phyloP scores from a whole-genome alignment of 2,113 vertebrate genomes.

The Larimichthys polyactis region DNA sequence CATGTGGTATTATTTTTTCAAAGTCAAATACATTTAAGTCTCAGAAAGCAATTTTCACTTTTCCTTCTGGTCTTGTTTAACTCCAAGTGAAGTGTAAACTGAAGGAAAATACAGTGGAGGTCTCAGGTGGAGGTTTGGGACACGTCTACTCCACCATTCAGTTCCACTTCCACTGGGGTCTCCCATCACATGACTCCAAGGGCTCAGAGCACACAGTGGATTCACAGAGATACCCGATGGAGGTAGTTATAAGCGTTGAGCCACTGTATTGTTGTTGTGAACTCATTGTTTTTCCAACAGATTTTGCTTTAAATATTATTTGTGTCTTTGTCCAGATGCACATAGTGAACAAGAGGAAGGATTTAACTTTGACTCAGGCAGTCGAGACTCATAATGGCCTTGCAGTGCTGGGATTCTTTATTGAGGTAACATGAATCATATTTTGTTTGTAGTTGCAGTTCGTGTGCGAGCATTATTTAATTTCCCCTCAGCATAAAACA shows the following conservation, averaged over 20 bases:
- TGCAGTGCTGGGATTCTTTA: constrained; percentile 80
- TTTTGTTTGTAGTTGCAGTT: neutral
- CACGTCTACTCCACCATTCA: constrained; percentile 68
- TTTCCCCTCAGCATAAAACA: too few relatives aligned
- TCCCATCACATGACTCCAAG: neutral
- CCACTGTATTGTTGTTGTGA: fast-evolving
- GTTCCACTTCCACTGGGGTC: constrained; percentile 83
- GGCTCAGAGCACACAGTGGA: constrained; percentile 80
- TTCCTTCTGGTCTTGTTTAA: neutral
- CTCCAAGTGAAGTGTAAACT: constrained; percentile 69
- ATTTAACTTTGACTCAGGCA: constrained; percentile 60
- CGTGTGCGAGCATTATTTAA: too few relatives aligned
- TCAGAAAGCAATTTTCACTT: neutral
- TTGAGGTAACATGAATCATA: constrained; percentile 68
- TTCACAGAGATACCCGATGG: constrained; percentile 74
- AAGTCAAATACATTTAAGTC: neutral
- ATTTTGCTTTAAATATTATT: neutral
- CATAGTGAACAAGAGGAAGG: constrained; percentile 75
- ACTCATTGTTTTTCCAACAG: too few relatives aligned
- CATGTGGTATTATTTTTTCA: too few relatives aligned
- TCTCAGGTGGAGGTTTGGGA: constrained; percentile 67
- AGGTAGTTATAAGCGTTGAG: constrained; percentile 51
- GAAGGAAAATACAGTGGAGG: constrained; percentile 42
- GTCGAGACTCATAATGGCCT: constrained; percentile 54
- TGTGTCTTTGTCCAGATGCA: constrained; percentile 72